Conservation (phyloP, 2,888 invertebrate species). For the Andricus quercusramuli region DNA sequence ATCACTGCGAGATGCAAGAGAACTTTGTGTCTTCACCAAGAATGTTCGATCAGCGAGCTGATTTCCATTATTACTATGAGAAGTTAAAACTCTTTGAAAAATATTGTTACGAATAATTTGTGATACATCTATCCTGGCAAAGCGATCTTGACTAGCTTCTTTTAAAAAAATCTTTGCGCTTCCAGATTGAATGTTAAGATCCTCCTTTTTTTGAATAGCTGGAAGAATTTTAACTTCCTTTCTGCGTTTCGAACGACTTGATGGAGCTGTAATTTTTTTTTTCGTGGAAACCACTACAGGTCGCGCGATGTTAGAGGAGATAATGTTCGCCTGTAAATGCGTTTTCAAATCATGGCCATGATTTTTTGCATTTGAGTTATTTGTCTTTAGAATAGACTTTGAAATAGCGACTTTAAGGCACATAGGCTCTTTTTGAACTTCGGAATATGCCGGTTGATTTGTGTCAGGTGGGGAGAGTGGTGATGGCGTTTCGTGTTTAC, state of each 20-base stretch:
- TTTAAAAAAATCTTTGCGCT: neutral
- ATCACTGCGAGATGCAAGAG: neutral
- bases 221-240: neutral
- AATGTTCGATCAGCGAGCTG: neutral
- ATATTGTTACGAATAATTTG: neutral
- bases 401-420: conserved; percentile 6
- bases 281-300: neutral
- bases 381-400: neutral
- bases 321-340: neutral
- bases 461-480: neutral
- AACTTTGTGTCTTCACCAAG: neutral
- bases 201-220: neutral
- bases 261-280: neutral
- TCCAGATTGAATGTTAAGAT: neutral
- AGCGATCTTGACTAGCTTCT: neutral
- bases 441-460: neutral
- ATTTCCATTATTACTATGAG: neutral
- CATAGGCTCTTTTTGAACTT: conserved; percentile 18
- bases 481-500: neutral
- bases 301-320: too few species aligned
- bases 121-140: neutral
- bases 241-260: neutral
- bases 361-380: neutral
- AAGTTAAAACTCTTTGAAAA: neutral
- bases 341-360: neutral